Evolutionary conservation across 2,113 vertebrate species (phyloP), one percentile per base, ranked within the genome.

Genomic region (Paraplagusia blochii): DNA sequence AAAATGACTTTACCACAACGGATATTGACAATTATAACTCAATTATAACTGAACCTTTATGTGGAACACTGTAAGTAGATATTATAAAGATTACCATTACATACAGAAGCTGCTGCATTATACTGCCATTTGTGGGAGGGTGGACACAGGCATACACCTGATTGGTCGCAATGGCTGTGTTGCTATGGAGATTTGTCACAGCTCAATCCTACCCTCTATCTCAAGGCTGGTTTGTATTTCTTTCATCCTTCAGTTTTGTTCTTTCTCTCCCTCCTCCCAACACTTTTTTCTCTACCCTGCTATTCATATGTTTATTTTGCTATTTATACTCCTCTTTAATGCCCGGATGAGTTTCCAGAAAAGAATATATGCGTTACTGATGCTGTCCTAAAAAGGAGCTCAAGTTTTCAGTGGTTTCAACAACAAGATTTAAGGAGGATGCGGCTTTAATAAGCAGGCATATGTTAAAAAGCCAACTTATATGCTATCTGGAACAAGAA

Each of bases 101-200:
- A 53, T 43, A 43, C 36, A 55, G 55, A 69, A 53, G 64, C 60
- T 69, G 10, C 54, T 64, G 54, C 58, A 36, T 78, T 63, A 58
- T 18, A 63, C 58, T 58, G 39, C 53, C 52, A 58, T 69, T 72
- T 66, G 72, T 78, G 72, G 75, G 69, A 58, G 79, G 70, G 51
- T 65, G 18, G 10, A 51, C 9, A 50, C 33, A 57, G 56, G 72
- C 45, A 36, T 48, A 68, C 57, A 56, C 63, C 22, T 29, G 22
- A 29, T 29, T 29, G 22, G 74, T 77, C 63, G 51, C 80, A 69
- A 80, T 69, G 66, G 70, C 76, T 69, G 73, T 66, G 85, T 87
- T 89, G 57, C 85, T 80, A 88, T 89, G 83, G 88, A 77, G 81
- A 88, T 81, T 66, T 81, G 76, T 77, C 74, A 47, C 81, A 51